Conservation (phyloP, 92 coral and sea anemone species). For the Epizoanthus rinbou region DNA sequence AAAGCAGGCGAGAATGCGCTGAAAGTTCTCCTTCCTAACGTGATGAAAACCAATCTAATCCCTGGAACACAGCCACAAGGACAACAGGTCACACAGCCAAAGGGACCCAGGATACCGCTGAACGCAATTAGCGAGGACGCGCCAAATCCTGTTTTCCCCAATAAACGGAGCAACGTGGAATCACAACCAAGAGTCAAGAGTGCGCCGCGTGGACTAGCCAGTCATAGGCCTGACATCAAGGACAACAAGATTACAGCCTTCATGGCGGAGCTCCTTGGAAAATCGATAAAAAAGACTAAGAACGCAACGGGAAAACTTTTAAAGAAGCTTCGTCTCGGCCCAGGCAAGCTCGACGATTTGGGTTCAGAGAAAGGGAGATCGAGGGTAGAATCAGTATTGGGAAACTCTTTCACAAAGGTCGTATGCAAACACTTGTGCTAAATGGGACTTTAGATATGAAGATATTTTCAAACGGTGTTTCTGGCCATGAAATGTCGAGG, state of each 20-base stretch:
- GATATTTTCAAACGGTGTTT: background rate
- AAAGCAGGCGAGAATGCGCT: conserved; percentile 76
- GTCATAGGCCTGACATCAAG: background rate
- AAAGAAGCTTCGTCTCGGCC: conserved; percentile 4
- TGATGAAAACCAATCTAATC: conserved; percentile 70
- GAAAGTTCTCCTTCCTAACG: conserved; percentile 69
- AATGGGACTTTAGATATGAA: background rate
- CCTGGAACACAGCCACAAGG: conserved; percentile 76
- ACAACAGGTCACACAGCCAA: conserved; percentile 77
- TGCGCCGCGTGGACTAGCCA: background rate
- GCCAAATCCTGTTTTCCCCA: conserved; percentile 80
- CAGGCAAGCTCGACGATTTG: background rate
- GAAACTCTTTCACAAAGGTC: background rate
- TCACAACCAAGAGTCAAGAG: background rate
- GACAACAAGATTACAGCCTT: conserved; percentile 10
- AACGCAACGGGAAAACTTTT: background rate
- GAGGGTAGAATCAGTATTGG: background rate
- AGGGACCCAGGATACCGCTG: conserved; percentile 87
- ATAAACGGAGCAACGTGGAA: conserved; percentile 45
- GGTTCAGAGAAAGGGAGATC: background rate
- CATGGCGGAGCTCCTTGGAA: background rate
- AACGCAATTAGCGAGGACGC: conserved; percentile 85
- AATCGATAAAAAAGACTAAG: conserved; percentile 1
- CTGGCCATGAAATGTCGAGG: background rate
- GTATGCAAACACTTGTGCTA: conserved; percentile 24